Percentiles rank a stretch among this genome's conserved stretches.
phyloP scores from a whole-genome alignment of 2,113 vertebrate genomes.

The Carlito syrichta region DNA sequence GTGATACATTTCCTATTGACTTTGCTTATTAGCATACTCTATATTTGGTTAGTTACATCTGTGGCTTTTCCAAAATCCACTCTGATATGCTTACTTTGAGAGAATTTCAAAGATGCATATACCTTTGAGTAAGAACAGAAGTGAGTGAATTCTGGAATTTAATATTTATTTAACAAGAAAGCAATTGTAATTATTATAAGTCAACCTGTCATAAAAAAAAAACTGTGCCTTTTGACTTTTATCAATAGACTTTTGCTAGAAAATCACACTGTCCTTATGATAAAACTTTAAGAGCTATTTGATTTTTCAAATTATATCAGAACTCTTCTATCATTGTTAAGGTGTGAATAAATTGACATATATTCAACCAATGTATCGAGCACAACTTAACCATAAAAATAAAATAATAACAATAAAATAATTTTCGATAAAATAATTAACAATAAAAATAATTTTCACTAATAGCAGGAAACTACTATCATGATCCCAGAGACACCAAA shows the following conservation, averaged over 20 bases:
- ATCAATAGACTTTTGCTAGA: not conserved
- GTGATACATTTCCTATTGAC: not conserved
- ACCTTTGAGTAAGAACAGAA: conserved; percentile 9
- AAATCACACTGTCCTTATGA: conserved; percentile 55
- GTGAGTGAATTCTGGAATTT: not conserved
- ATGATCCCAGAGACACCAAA: conserved; percentile 49
- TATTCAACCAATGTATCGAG: conserved; percentile 30
- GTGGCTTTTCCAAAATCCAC: not conserved
- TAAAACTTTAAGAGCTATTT: not conserved
- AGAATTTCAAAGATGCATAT: not conserved
- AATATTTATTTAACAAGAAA: conserved; percentile 44
- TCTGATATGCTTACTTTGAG: not conserved
- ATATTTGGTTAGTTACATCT: not conserved
- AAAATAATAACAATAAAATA: no score
- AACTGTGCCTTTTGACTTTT: not conserved
- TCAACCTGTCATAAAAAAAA: not conserved
- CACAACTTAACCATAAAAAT: conserved; percentile 58
- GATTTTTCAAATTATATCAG: conserved; percentile 52
- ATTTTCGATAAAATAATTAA: no score
- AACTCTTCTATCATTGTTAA: conserved; percentile 38
- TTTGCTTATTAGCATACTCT: not conserved
- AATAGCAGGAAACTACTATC: conserved; percentile 45
- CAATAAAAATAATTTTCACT: conserved; percentile 67
- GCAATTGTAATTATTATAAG: not conserved
- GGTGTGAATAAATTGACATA: conserved; percentile 50